Evolutionary conservation across 2,113 vertebrate species (phyloP), one percentile per base, ranked within the genome.

Genomic region (Notiomystis cincta): DNA sequence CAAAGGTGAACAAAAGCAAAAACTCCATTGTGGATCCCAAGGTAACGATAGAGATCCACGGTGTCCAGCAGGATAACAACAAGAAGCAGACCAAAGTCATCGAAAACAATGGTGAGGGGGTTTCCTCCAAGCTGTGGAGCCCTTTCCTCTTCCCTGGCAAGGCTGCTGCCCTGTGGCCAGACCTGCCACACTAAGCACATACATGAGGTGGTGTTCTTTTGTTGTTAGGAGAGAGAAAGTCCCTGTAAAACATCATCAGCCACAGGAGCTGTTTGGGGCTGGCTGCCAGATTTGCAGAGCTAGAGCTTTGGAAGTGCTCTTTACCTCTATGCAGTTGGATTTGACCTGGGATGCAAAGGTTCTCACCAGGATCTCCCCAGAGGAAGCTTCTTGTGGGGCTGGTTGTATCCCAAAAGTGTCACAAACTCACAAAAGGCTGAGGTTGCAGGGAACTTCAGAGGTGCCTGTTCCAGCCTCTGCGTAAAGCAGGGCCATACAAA

Each of bases 11-110:
- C 96, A 99, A 98, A 97, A 98, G 98, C 72, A 99, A 99, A 87
- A 99, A 97, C 28, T 99, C 99, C 17, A 99, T 99, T 0, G 99
- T 99, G 62, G 99, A 99, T 94, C 99, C 99, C 19, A 98, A 98
- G 83, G 99, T 99, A 33, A 98, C 95, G 0, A 96, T 99, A 94
- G 98, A 99, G 94, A 97, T 99, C 83, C 93, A 97, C 0, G 99
- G 99, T 0, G 98, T 99, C 60, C 97, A 96, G 13, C 97, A 82
- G n/a, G 99, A 99, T 66, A 72, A 89, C 24, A 96, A 92, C 80
- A 99, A 96, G 93, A 98, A 97, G 77, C 98, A 99, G 93, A 99
- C 99, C 0, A 80, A 96, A 9, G 67, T 99, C n/a, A 97, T 99
- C n/a, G 95, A 98, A 18, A 99, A 99, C 89, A 99, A 99, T 0